Evolutionary conservation across 2,113 vertebrate genomes (phyloP).

Genomic region (Oxyruncus cristatus): DNA sequence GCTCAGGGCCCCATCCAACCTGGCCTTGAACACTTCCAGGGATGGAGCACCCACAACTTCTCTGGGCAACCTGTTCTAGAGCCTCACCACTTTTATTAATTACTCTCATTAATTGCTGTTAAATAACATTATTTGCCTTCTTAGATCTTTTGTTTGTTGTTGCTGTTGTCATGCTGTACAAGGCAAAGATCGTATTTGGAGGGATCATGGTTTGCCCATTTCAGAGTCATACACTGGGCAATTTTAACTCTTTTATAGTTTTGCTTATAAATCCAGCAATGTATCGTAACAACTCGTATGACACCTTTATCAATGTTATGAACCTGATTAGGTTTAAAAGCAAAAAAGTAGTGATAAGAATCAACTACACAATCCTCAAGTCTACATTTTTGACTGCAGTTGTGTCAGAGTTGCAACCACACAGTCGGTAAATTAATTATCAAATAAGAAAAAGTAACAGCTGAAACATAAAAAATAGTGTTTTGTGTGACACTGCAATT

Average conservation of each 20-base stretch:
- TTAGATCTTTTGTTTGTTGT: not conserved
- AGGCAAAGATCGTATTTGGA: not conserved
- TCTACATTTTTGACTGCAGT: not conserved
- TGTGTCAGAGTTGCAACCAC: not conserved
- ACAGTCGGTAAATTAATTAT: not conserved
- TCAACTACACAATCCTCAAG: not conserved
- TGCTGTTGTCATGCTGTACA: not conserved
- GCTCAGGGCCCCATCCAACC: too few relatives aligned
- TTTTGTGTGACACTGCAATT: not conserved
- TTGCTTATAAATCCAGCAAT: not conserved
- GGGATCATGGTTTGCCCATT: not conserved
- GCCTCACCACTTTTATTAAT: not conserved
- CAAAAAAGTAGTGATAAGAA: not conserved
- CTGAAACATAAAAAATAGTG: not conserved
- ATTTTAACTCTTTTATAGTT: not conserved
- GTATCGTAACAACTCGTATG: not conserved
- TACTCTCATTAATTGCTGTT: not conserved
- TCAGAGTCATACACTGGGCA: not conserved
- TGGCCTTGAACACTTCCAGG: not conserved
- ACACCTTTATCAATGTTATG: not conserved
- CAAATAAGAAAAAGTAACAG: not conserved
- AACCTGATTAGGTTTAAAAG: not conserved
- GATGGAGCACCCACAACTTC: not conserved
- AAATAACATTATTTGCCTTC: not conserved
- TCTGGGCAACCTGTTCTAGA: not conserved